A percentile compares a stretch with the other conserved stretches of the same genome.
phyloP scores from a whole-genome alignment of 30 jellyfish, hydroid and myxozoan species.

The Euphysa ruthae region DNA sequence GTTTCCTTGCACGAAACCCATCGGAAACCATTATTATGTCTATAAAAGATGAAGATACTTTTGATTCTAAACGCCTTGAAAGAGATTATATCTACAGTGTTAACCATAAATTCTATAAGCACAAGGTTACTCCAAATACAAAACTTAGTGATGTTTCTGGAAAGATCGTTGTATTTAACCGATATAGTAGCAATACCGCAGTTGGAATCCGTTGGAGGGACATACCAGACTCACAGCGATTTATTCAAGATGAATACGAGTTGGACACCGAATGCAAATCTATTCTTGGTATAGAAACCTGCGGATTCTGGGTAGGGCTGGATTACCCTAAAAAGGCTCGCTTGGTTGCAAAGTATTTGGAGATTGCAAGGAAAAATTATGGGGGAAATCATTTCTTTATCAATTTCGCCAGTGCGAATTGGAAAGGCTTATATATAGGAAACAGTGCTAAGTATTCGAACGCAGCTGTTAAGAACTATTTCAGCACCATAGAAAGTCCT shows the following conservation, averaged over 20 bases:
- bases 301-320: not conserved
- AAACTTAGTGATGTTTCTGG: constrained; percentile 4
- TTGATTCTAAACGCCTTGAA: not conserved
- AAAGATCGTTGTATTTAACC: not conserved
- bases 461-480: not conserved
- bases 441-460: not conserved
- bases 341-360: not conserved
- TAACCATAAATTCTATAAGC: not conserved
- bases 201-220: not conserved
- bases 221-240: not conserved
- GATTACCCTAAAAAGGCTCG: not conserved
- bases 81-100: not conserved
- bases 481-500: not conserved
- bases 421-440: not conserved
- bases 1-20: not conserved
- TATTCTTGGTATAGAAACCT: not conserved
- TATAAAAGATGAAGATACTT: not conserved
- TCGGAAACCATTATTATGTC: not conserved
- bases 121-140: not conserved
- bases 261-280: constrained; percentile 3
- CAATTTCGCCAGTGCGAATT: constrained; percentile 12
- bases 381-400: constrained; percentile 1
- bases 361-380: not conserved
- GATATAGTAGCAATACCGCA: not conserved
- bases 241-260: constrained; percentile 9